Conservation (phyloP, 2,888 invertebrate species). For the Hirtodrosophila alboralis region DNA sequence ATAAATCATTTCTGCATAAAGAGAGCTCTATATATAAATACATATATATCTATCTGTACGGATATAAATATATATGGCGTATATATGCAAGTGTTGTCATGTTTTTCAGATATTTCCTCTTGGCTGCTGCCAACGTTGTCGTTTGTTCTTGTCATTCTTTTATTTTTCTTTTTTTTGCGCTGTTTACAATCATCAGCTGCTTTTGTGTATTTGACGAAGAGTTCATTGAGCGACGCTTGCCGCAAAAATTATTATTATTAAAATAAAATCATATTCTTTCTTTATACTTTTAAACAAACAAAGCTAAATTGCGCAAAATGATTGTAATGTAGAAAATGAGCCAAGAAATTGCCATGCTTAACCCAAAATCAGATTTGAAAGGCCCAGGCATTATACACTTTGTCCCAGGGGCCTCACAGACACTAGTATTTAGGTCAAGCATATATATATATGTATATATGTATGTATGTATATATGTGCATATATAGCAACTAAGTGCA, state of each 20-base stretch:
- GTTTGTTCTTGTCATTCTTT: not conserved
- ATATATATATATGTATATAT: not conserved
- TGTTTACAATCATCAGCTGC: constrained; percentile 45
- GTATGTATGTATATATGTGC: not conserved
- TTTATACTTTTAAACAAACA: not conserved
- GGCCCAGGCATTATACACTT: not conserved
- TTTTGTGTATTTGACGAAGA: constrained; percentile 20
- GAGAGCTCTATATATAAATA: constrained; percentile 12
- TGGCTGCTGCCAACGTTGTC: constrained; percentile 6
- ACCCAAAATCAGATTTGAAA: constrained; percentile 9
- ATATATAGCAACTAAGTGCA: constrained; percentile 23
- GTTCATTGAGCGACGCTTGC: constrained; percentile 30
- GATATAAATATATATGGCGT: not conserved
- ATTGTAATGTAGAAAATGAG: not conserved
- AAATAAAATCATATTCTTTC: constrained; percentile 2
- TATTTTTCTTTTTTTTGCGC: constrained; percentile 8
- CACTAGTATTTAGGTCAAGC: constrained; percentile 40
- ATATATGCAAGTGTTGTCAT: constrained; percentile 16
- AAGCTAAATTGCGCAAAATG: not conserved
- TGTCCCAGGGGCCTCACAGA: constrained; percentile 28
- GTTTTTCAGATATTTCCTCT: constrained; percentile 26
- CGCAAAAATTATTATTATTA: not conserved
- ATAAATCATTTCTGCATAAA: constrained; percentile 9
- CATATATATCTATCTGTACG: not conserved
- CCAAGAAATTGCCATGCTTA: constrained; percentile 1